These are phyloP conservation scores for Elanoides forficatus DNA, from an alignment of 2,113 vertebrate species.

Conservation along the genomic window DNA sequence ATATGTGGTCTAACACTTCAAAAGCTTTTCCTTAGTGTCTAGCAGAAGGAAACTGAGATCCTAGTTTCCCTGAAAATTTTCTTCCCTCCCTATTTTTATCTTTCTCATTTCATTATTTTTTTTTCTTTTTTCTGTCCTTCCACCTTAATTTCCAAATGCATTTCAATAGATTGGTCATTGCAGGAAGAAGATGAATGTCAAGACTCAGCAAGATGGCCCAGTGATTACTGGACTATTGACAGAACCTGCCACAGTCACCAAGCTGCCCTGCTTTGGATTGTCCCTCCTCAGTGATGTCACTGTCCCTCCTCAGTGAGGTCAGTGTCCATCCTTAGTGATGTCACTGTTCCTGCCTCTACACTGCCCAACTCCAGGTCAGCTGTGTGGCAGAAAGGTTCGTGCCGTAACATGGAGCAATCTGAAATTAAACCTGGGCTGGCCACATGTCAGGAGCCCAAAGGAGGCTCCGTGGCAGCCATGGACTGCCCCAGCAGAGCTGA, in stretches of 20 bases:
- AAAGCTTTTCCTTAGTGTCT: background rate
- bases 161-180: background rate
- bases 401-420: background rate
- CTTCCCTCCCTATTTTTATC: background rate
- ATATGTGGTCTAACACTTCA: slow-evolving; percentile 14
- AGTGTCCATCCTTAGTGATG: background rate
- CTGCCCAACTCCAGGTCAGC: background rate
- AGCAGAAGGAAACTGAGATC: background rate
- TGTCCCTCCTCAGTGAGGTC: background rate
- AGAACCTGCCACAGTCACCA: background rate
- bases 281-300: background rate
- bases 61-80: background rate
- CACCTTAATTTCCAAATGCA: background rate
- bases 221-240: background rate
- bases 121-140: background rate
- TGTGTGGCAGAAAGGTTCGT: background rate
- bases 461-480: background rate
- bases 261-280: background rate
- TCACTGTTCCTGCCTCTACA: background rate
- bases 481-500: background rate
- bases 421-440: background rate
- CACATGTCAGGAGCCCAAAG: rapidly evolving
- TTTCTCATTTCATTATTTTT: background rate
- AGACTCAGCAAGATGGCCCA: background rate
- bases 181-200: background rate